Conservation (phyloP, 2,888 invertebrate genomes). For the Rotaria macrura region DNA sequence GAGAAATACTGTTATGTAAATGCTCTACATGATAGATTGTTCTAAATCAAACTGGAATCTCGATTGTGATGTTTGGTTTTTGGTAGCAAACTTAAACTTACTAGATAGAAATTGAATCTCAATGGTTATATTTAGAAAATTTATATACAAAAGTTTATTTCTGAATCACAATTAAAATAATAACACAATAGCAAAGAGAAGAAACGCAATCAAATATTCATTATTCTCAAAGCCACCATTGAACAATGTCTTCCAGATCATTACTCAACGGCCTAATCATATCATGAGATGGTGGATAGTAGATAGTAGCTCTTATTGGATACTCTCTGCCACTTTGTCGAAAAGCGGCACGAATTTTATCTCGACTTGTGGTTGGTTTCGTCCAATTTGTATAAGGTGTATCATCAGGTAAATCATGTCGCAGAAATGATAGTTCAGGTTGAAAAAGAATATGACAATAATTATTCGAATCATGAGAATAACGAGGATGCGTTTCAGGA, state of each 20-base stretch:
- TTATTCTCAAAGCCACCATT: not conserved
- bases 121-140: too few species aligned
- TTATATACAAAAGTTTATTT: not conserved
- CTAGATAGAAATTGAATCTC: too few species aligned
- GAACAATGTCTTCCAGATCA: not conserved
- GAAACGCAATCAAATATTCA: not conserved
- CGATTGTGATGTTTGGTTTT: too few species aligned
- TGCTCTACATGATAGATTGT: too few species aligned
- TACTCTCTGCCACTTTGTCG: conserved; percentile 40
- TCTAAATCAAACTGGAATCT: too few species aligned
- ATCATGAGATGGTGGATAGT: conserved; percentile 38
- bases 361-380: conserved; percentile 40
- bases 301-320: conserved; percentile 37
- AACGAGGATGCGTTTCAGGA: conserved; percentile 39
- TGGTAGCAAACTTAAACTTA: too few species aligned
- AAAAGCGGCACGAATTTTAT: conserved; percentile 41
- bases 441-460: conserved; percentile 42
- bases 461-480: conserved; percentile 37
- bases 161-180: not conserved
- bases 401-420: conserved; percentile 41
- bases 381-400: conserved; percentile 41
- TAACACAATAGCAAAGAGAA: not conserved
- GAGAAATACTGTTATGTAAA: too few species aligned
- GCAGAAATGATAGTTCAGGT: conserved; percentile 43
- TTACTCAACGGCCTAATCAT: conserved; percentile 24